These are phyloP conservation scores for Pangasius sanitwongsei DNA, from an alignment of 2,797 vertebrate genomes.

Conservation along the genomic window DNA sequence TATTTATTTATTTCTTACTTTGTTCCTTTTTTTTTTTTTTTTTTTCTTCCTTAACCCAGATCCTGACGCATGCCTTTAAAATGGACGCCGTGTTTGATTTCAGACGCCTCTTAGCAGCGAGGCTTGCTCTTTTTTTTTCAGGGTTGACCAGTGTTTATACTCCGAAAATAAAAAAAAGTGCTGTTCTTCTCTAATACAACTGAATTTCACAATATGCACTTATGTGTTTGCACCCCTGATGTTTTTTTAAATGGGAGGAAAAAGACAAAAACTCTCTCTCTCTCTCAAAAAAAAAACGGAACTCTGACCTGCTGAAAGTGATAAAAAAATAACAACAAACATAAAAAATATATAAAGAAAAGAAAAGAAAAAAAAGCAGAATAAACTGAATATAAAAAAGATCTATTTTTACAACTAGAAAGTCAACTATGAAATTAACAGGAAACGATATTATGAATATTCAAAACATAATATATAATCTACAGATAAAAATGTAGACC, in stretches of 20 bases:
- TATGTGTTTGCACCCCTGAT: not conserved
- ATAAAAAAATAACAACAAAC: no score
- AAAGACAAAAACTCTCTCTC: no score
- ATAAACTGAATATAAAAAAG: not conserved
- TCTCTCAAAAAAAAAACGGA: not conserved
- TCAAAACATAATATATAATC: no score
- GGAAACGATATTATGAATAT: not conserved
- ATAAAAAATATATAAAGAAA: not conserved
- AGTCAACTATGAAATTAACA: not conserved
- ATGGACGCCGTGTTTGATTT: not conserved
- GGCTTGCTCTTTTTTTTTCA: not conserved
- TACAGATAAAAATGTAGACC: not conserved
- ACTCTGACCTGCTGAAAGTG: no score
- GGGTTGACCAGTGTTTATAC: not conserved
- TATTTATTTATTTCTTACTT: conserved; percentile 11
- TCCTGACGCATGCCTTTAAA: not conserved
- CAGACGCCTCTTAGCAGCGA: not conserved
- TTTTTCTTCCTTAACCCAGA: not conserved
- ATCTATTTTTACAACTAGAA: no score
- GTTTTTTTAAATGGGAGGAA: not conserved
- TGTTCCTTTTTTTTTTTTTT: not conserved
- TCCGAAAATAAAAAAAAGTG: not conserved
- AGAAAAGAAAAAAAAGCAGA: not conserved
- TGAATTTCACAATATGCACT: not conserved
- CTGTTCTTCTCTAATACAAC: not conserved